Evolutionary conservation across 2,888 invertebrate genomes (phyloP).

Genomic region (Protophormia terraenovae): DNA sequence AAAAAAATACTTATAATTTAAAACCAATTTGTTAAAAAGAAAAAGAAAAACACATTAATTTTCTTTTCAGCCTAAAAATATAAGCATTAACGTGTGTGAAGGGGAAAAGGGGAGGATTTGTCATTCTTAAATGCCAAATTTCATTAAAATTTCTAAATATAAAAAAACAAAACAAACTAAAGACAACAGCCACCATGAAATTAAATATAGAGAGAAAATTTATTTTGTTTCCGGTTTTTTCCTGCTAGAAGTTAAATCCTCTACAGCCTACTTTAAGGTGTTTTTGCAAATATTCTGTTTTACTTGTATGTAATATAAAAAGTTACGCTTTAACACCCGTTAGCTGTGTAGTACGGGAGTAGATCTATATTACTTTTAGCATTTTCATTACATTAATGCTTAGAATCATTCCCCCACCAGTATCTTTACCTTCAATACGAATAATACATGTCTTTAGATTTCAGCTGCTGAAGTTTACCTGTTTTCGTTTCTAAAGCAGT

Average conservation of each 20-base stretch:
- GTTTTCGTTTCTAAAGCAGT: not conserved
- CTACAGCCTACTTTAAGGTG: constrained; percentile 61
- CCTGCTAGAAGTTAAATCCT: constrained; percentile 6
- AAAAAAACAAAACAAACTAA: constrained; percentile 36
- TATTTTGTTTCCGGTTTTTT: not conserved
- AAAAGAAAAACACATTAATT: constrained; percentile 43
- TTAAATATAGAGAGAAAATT: constrained; percentile 13
- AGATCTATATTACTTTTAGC: constrained; percentile 33
- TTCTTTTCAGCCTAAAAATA: not conserved
- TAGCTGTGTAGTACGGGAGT: not conserved
- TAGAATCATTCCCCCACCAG: not conserved
- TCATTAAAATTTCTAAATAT: constrained; percentile 45
- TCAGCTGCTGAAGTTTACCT: not conserved
- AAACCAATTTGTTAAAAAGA: not conserved
- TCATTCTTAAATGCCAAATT: constrained; percentile 47
- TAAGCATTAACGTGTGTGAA: not conserved
- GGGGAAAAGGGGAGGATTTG: not conserved
- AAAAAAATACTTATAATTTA: not conserved
- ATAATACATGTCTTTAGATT: not conserved
- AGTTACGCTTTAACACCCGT: constrained; percentile 63
- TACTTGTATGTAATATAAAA: too few relatives aligned
- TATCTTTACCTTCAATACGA: not conserved
- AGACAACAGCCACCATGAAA: constrained; percentile 43
- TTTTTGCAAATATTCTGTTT: constrained; percentile 36
- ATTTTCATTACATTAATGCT: constrained; percentile 52